Evolutionary conservation across 2,113 vertebrate genomes (phyloP).

Genomic region (Daboia siamensis): DNA sequence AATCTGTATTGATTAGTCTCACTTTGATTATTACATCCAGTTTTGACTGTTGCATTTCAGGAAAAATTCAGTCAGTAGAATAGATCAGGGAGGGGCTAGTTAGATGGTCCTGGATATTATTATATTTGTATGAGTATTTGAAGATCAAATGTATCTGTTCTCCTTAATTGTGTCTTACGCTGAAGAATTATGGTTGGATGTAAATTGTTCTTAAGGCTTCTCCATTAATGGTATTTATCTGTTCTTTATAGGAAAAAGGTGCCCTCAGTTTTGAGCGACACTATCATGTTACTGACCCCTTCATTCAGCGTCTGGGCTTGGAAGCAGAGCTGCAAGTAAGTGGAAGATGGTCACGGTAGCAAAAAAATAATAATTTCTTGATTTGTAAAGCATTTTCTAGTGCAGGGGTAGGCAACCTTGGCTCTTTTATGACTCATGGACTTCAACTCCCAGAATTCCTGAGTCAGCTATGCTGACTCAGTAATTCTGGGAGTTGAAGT

Average conservation of each 20-base stretch:
- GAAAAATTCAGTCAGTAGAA: not conserved
- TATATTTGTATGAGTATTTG: not conserved
- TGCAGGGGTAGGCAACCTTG: no score
- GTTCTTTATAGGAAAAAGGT: conserved; percentile 79
- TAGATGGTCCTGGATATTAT: not conserved
- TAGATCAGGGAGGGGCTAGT: not conserved
- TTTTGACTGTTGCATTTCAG: not conserved
- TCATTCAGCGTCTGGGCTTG: conserved; percentile 92
- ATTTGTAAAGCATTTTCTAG: not conserved
- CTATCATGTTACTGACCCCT: conserved; percentile 93
- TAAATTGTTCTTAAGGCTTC: not conserved
- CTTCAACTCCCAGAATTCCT: no score
- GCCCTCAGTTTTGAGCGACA: conserved; percentile 86
- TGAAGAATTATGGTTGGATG: not conserved
- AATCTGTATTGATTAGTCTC: not conserved
- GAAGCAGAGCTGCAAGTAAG: conserved; percentile 94
- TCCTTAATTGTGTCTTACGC: not conserved
- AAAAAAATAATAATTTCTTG: not conserved
- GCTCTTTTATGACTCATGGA: no score
- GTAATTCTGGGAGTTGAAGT: no score
- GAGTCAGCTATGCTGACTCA: no score
- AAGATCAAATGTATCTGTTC: not conserved
- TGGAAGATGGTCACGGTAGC: not conserved
- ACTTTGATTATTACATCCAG: not conserved
- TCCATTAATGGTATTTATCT: conserved; percentile 19